These are phyloP conservation scores for Lasioglossum leucozonium DNA, from an alignment of 2,888 invertebrate species.

Conservation along the genomic window DNA sequence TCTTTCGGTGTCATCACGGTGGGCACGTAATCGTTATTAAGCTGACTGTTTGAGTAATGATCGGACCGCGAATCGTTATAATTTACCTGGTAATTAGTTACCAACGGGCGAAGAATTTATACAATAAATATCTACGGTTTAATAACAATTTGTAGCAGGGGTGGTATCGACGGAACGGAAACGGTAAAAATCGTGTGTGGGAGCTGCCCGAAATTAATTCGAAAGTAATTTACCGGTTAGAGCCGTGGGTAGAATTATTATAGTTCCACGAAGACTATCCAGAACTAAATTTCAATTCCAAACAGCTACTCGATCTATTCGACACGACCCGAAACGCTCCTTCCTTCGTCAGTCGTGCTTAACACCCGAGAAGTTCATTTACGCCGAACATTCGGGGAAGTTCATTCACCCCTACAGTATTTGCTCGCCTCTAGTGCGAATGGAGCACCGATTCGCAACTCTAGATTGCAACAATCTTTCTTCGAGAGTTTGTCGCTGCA, in stretches of 20 bases:
- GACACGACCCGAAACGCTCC: slow-evolving; percentile 13
- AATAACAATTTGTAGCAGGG: no score
- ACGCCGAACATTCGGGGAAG: slow-evolving; percentile 9
- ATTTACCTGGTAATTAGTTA: background rate
- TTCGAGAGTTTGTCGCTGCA: background rate
- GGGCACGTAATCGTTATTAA: slow-evolving; percentile 29
- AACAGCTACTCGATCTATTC: slow-evolving; percentile 14
- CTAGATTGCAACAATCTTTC: slow-evolving; percentile 16
- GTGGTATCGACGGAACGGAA: background rate
- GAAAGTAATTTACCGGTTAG: slow-evolving; percentile 1
- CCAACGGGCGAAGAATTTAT: no score
- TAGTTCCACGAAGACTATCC: slow-evolving; percentile 14
- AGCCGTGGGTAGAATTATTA: background rate
- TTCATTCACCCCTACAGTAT: slow-evolving; percentile 18
- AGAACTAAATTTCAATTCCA: slow-evolving; percentile 16
- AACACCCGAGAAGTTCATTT: slow-evolving; percentile 18
- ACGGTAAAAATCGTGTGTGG: background rate
- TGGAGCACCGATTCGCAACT: slow-evolving; percentile 15
- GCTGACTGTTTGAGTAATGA: slow-evolving; percentile 13
- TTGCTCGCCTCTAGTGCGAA: slow-evolving; percentile 17
- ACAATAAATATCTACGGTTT: background rate
- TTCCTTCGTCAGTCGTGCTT: slow-evolving; percentile 14
- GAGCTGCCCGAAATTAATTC: background rate
- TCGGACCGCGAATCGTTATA: background rate
- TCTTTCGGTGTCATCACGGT: slow-evolving; percentile 39